phyloP scores from a whole-genome alignment of 2,888 invertebrate species.

The Drosophila rubida region DNA sequence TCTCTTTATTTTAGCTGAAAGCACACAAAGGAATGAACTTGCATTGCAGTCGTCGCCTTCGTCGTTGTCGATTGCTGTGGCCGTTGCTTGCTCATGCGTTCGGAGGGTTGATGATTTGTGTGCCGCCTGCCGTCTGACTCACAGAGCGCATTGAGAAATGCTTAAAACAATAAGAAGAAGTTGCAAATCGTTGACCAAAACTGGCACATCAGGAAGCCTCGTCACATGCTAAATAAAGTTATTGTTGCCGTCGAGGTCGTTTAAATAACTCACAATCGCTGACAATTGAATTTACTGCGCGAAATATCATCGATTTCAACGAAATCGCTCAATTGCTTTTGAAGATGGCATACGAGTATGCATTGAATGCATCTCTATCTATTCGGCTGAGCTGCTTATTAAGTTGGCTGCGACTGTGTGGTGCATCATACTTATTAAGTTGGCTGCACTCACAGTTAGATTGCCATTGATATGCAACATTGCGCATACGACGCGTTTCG shows the following conservation, averaged over 20 bases:
- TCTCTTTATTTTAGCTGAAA: slow-evolving; percentile 19
- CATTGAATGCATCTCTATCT: neutral
- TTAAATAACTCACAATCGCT: neutral
- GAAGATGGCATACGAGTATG: neutral
- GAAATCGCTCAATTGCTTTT: neutral
- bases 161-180: neutral
- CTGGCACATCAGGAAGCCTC: slow-evolving; percentile 52
- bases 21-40: slow-evolving; percentile 41
- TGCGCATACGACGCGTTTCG: slow-evolving; percentile 35
- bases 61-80: neutral
- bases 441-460: slow-evolving; percentile 20
- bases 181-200: slow-evolving; percentile 45
- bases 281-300: neutral
- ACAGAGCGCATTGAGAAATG: slow-evolving; percentile 19
- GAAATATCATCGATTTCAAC: neutral
- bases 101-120: slow-evolving; percentile 30
- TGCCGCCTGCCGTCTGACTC: slow-evolving; percentile 38
- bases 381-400: neutral
- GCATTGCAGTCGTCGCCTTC: slow-evolving; percentile 10
- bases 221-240: neutral
- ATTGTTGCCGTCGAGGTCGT: neutral
- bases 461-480: slow-evolving; percentile 42
- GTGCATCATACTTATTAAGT: slow-evolving; percentile 11
- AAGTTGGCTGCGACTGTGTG: slow-evolving; percentile 2
- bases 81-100: slow-evolving; percentile 21